phyloP scores from a whole-genome alignment of 2,888 invertebrate genomes.

The Morinoia aosen region DNA sequence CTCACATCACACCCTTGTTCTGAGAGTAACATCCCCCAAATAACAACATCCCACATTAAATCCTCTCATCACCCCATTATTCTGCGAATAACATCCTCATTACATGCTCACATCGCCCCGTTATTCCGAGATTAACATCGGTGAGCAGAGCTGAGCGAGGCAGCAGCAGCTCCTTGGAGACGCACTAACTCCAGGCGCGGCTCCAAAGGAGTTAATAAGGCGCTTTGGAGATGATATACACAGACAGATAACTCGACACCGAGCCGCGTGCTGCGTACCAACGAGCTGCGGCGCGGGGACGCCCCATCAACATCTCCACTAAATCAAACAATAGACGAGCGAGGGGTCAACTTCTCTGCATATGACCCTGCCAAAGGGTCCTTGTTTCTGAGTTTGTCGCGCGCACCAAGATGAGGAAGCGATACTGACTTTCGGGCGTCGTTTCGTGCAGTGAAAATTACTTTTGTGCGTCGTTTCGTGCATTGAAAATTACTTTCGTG shows the following conservation, averaged over 20 bases:
- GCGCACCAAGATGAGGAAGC: background rate
- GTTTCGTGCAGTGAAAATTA: no score
- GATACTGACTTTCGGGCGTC: background rate
- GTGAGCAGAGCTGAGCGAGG: background rate
- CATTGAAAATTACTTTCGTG: no score
- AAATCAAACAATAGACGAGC: constrained; percentile 31
- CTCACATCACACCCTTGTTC: no score
- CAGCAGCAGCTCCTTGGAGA: background rate
- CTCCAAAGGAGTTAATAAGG: constrained; percentile 46
- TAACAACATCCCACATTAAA: no score
- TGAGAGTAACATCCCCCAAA: no score
- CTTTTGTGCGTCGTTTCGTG: no score
- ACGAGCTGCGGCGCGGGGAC: background rate
- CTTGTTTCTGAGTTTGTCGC: background rate
- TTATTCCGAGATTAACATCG: background rate
- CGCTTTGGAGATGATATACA: constrained; percentile 26
- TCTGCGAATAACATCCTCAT: no score
- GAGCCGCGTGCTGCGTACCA: background rate
- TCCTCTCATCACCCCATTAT: no score
- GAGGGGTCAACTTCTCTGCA: background rate
- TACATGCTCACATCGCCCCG: background rate
- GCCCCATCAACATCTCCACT: background rate
- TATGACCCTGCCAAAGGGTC: background rate
- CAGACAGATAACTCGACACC: constrained; percentile 38
- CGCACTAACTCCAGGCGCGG: background rate